Evolutionary conservation across 2,888 invertebrate species (phyloP), one percentile per base, ranked within the genome.

Genomic region (Aporophyla lueneburgensis): DNA sequence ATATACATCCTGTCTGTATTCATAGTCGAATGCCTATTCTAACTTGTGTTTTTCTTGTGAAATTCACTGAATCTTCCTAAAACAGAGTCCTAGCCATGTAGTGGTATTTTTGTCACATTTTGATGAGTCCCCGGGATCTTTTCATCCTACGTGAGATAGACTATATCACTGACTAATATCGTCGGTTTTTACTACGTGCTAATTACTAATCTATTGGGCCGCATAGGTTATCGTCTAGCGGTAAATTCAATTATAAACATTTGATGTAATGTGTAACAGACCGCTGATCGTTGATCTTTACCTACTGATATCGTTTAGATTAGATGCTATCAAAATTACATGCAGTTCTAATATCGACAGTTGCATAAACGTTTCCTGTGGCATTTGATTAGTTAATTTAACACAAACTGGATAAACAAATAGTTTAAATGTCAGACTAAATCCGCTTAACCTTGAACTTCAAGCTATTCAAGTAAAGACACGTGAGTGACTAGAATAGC

Each of bases 391-490:
- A 53, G 40, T 62, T 54, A n/a, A 51, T 43, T 54, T 12, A 40
- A 40, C 14, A 65, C 43, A 24, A 66, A 67, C 14, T 9, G 16
- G 46, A 53, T 16, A 72, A 61, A 69, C 21, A 33, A 61, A 54
- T 27, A 19, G n/a, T 70, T n/a, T 27, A 68, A 70, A 86, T 83
- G 75, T 43, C 83, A 69, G 9, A 5, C 43, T 27, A 59, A 71
- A 70, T 83, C 73, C 71, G 59, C 46, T 46, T 79, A 27, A 54
- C 86, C 86, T 74, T 84, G 86, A 76, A 71, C 73, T 76, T 86
- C 21, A 24, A 71, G 46, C 59, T 40, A 61, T 59, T 76, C 62
- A 65, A 59, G 46, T n/a, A 53, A 27, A 54, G 40, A 21, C 54
- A 49, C 33, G 16, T 16, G 46, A 27, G 14, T 63, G 63, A 71